Conservation (phyloP, 2,888 invertebrate genomes). For the Dynastes maya region DNA sequence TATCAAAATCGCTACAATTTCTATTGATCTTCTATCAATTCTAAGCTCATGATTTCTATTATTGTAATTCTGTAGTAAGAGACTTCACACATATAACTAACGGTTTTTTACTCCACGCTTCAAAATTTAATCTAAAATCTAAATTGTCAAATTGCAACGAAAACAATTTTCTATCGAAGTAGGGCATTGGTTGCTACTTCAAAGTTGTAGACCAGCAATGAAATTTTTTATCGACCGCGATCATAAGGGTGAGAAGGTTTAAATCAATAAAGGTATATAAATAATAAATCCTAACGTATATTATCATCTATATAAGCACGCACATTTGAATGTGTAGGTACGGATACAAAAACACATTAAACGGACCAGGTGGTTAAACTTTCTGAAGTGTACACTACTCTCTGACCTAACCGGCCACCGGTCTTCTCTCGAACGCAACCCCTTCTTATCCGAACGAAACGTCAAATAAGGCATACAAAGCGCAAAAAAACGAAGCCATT, state of each 20-base stretch:
- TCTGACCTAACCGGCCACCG: conserved; percentile 59
- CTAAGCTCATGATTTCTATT: no score
- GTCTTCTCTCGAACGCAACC: conserved; percentile 56
- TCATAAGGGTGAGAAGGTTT: conserved; percentile 6
- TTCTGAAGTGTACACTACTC: conserved; percentile 56
- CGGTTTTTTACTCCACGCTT: no score
- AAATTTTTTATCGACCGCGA: conserved; percentile 6
- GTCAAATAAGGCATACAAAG: conserved; percentile 50
- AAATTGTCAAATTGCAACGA: no score
- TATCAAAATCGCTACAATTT: no score
- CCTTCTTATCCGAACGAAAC: conserved; percentile 49
- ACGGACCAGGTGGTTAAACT: conserved; percentile 46
- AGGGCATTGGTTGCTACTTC: no score
- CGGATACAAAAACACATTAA: conserved; percentile 42
- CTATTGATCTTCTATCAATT: no score
- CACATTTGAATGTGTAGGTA: conserved; percentile 10
- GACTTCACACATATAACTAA: no score
- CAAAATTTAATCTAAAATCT: no score
- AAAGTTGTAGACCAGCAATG: background rate
- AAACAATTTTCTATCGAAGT: no score
- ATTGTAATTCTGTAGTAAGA: no score
- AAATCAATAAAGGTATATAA: conserved; percentile 45
- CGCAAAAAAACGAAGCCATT: conserved; percentile 48
- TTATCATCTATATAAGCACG: conserved; percentile 18
- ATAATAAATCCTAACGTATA: conserved; percentile 41